Base-by-base conservation (phyloP, 2,888 invertebrate species). In the Candidula unifasciata region DNA sequence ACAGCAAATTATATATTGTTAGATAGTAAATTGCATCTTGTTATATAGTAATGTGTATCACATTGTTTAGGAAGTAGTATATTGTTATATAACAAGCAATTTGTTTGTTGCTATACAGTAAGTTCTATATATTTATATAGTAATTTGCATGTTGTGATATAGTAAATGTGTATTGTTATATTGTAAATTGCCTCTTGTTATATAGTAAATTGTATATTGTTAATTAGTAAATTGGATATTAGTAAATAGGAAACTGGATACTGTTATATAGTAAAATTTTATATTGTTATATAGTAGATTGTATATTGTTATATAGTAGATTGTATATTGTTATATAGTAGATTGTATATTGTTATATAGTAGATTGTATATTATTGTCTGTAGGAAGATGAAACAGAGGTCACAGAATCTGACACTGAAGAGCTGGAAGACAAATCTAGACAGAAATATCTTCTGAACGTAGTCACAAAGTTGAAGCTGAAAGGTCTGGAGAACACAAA, bases 201-300 rank as follows among this genome's bases (percentile, higher is more conserved):
- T n/a, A n/a, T n/a, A n/a, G n/a, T n/a, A n/a, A n/a, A n/a, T n/a
- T n/a, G n/a, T n/a, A n/a, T n/a, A n/a, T n/a, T n/a, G n/a, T n/a
- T n/a, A n/a, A n/a, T n/a, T n/a, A n/a, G n/a, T n/a, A n/a, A n/a
- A 5, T 80, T 74, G 54, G 83, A 79, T 13, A 83, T 83, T 18
- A 71, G 68, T 24, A 83, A 83, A 79, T 69, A 83, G 83, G 78
- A 66, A 77, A 68, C 52, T 18, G 60, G n/a, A 24, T 5, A 3
- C 5, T 60, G 60, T 60, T 18, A 6, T 60, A 60, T 5, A 60
- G n/a, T n/a, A 3, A 60, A 5, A 13, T 8, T 54, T 54, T 13
- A 54, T 54, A 54, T 83, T 33, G 83, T 83, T 33, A 83, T 79
- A 83, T 78, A 83, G 83, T 83, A 52, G 69, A 77, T 68, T 13